Evolutionary conservation across 2,113 vertebrate genomes (phyloP).

Genomic region (Eurystomus gularis): DNA sequence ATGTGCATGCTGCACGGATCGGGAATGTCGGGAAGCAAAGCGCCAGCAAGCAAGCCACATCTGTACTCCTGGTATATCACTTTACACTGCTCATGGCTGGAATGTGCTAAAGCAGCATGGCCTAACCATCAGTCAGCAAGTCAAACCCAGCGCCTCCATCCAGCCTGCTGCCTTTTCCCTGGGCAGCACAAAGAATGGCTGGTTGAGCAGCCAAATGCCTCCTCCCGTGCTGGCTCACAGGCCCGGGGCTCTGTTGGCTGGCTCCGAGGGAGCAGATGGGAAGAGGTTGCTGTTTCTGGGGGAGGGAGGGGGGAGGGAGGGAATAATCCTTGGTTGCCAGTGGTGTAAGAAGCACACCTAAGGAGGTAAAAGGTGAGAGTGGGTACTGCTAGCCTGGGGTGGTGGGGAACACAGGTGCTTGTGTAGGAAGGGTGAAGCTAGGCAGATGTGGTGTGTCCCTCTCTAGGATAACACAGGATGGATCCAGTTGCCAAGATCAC

Average conservation of each 20-base stretch:
- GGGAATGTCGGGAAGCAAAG: constrained; percentile 5
- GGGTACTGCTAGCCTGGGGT: not conserved
- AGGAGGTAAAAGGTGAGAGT: not conserved
- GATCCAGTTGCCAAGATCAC: not conserved
- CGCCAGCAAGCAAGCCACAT: not conserved
- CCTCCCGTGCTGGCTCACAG: fast-evolving
- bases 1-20: not conserved
- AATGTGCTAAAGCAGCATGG: constrained; percentile 51
- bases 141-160: not conserved
- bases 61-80: not conserved
- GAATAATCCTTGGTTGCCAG: not conserved
- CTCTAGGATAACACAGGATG: not conserved
- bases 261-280: not conserved
- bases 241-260: not conserved
- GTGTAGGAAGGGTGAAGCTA: not conserved
- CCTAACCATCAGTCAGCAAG: not conserved
- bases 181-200: not conserved
- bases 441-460: fast-evolving
- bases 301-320: not conserved
- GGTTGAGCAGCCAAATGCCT: not conserved
- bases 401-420: not conserved
- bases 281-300: not conserved
- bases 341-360: not conserved
- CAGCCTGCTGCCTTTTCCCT: not conserved
- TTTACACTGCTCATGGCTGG: constrained; percentile 2